These are phyloP conservation scores for Drosophila sturtevanti DNA, from an alignment of 1,140 invertebrate genomes.

Conservation along the genomic window DNA sequence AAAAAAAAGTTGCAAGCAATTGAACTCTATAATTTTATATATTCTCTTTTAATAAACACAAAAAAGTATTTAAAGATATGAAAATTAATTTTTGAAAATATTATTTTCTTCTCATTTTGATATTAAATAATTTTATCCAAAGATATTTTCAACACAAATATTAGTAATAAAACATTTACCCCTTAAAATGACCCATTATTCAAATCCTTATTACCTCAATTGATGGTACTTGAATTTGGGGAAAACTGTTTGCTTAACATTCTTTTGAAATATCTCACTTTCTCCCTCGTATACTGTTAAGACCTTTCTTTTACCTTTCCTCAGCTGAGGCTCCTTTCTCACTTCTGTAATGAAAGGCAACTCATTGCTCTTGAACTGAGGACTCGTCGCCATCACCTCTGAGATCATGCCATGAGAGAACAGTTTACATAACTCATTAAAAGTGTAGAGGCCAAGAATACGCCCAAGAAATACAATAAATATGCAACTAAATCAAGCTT, in stretches of 20 bases:
- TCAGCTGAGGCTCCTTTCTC: background rate
- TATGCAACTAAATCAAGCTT: conserved; percentile 80
- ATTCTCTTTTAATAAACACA: too few relatives aligned
- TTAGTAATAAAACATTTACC: too few relatives aligned
- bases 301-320: background rate
- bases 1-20: too few relatives aligned
- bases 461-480: conserved; percentile 66
- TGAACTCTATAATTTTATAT: too few relatives aligned
- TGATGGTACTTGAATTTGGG: background rate
- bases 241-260: too few relatives aligned
- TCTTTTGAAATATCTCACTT: background rate
- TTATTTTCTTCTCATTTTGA: too few relatives aligned
- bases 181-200: too few relatives aligned
- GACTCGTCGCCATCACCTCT: background rate
- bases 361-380: background rate
- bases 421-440: conserved; percentile 76
- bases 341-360: background rate
- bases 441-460: conserved; percentile 40
- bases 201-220: too few relatives aligned
- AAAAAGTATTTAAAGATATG: too few relatives aligned
- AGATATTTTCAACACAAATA: too few relatives aligned
- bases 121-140: too few relatives aligned
- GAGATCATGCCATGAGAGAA: conserved; percentile 10
- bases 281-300: background rate
- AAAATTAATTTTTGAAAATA: too few relatives aligned